Conservation (phyloP, 2,888 invertebrate genomes). For the Pristionchus fissidentatus region DNA sequence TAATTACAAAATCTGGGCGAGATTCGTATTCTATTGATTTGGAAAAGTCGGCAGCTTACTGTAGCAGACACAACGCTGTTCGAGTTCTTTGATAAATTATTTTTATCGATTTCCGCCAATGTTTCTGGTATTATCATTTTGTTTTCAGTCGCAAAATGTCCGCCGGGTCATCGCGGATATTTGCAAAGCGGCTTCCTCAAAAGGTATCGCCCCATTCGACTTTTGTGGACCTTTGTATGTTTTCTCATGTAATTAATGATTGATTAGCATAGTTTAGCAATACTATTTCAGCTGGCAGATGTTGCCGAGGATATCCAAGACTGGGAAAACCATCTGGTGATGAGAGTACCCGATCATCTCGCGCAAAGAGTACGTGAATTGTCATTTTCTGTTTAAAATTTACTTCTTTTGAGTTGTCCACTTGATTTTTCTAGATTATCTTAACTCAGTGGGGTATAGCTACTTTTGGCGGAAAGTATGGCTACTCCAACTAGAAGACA, state of each 20-base stretch:
- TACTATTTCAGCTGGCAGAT: constrained; percentile 45
- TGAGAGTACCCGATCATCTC: constrained; percentile 69
- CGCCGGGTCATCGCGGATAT: constrained; percentile 50
- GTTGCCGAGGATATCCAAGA: constrained; percentile 62
- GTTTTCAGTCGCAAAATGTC: constrained; percentile 38
- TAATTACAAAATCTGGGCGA: too few species aligned
- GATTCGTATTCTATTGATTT: too few species aligned
- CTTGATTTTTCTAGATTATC: neutral
- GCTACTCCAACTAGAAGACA: too few species aligned
- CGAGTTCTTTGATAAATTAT: too few species aligned
- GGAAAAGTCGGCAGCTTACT: too few species aligned
- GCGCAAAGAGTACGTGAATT: constrained; percentile 50
- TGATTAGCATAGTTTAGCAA: too few species aligned
- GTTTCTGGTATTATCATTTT: neutral
- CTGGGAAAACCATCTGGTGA: constrained; percentile 71
- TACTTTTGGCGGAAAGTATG: too few species aligned
- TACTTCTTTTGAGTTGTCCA: neutral
- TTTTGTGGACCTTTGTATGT: too few species aligned
- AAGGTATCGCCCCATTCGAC: constrained; percentile 21
- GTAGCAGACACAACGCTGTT: too few species aligned
- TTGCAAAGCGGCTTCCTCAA: constrained; percentile 50
- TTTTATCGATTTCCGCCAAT: too few species aligned
- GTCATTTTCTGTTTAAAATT: neutral
- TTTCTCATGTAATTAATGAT: too few species aligned
- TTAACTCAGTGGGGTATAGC: too few species aligned